Evolutionary conservation across 2,888 invertebrate genomes (phyloP).

Genomic region (Drosophila lutescens): DNA sequence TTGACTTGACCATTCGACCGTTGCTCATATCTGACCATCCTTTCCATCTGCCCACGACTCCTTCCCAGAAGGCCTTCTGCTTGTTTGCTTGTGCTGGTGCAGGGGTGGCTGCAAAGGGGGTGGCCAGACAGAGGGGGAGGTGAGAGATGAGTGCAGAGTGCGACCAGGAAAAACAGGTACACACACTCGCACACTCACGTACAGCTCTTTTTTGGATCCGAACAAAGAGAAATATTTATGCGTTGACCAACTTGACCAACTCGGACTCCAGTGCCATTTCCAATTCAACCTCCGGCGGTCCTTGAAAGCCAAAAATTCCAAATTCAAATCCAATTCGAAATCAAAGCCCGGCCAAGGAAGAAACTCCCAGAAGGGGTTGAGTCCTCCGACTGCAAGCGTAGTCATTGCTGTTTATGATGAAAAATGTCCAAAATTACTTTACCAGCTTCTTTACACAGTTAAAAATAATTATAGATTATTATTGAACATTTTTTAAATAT

Average conservation of each 20-base stretch:
- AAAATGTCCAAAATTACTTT: constrained; percentile 74
- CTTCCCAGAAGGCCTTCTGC: constrained; percentile 25
- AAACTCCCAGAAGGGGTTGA: constrained; percentile 25
- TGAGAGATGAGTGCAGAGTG: constrained; percentile 15
- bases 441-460: constrained; percentile 37
- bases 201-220: constrained; percentile 51
- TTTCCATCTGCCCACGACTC: constrained; percentile 8
- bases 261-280: constrained; percentile 30
- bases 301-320: constrained; percentile 72
- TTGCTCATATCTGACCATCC: constrained; percentile 71
- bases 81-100: constrained; percentile 46
- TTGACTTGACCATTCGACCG: constrained; percentile 79
- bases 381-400: constrained; percentile 19
- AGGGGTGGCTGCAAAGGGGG: constrained; percentile 16
- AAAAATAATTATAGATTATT: neutral
- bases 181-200: constrained; percentile 9
- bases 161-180: constrained; percentile 15
- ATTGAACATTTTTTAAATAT: neutral
- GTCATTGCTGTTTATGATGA: constrained; percentile 66
- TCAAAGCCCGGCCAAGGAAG: constrained; percentile 58
- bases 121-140: constrained; percentile 12
- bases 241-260: constrained; percentile 58
- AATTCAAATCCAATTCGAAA: constrained; percentile 79
- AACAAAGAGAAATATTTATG: constrained; percentile 79
- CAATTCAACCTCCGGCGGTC: constrained; percentile 31